phyloP scores from a whole-genome alignment of 2,113 vertebrate genomes.

The Corvus hawaiiensis region DNA sequence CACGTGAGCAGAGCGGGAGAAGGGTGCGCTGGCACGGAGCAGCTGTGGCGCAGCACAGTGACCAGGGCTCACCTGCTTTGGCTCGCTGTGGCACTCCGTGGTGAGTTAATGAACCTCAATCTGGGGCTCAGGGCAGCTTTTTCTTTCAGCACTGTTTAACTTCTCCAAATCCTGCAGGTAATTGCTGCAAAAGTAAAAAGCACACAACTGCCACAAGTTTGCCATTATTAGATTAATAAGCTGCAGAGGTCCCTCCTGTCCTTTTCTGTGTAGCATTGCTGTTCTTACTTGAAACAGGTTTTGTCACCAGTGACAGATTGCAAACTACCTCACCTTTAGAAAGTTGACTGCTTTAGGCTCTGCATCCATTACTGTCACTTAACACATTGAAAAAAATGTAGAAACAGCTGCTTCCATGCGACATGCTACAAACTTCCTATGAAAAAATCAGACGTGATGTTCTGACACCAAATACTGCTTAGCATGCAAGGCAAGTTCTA shows the following conservation, averaged over 20 bases:
- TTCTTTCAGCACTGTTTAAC: neutral
- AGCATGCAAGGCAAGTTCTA: neutral
- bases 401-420: neutral
- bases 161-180: neutral
- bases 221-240: slow-evolving; percentile 41
- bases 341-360: neutral
- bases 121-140: neutral
- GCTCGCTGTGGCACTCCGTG: accelerated
- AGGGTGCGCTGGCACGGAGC: accelerated
- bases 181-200: neutral
- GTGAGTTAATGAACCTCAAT: neutral
- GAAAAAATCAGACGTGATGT: slow-evolving; percentile 1
- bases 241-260: neutral
- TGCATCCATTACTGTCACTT: neutral
- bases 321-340: neutral
- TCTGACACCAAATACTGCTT: neutral
- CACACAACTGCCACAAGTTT: neutral
- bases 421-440: neutral
- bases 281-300: neutral
- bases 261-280: neutral
- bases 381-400: neutral
- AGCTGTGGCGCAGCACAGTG: accelerated
- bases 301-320: slow-evolving; percentile 7
- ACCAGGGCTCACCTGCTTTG: neutral
- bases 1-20: accelerated